phyloP scores from a whole-genome alignment of 2,797 vertebrate species.

The Holocentrus rufus region DNA sequence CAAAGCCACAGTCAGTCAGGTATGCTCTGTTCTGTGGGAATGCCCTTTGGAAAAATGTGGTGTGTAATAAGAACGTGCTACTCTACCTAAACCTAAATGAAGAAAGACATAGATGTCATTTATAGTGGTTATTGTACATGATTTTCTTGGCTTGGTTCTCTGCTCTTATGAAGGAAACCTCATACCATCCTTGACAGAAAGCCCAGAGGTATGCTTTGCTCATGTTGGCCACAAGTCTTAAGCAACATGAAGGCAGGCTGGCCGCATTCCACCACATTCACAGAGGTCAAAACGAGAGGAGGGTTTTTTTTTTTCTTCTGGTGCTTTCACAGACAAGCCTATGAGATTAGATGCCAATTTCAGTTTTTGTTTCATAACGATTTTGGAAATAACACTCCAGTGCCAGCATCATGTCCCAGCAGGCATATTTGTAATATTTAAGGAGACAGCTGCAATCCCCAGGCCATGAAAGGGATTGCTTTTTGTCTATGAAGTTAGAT shows the following conservation, averaged over 20 bases:
- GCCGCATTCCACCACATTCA: conserved; percentile 45
- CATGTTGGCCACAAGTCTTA: conserved; percentile 29
- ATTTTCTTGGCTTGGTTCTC: conserved; percentile 21
- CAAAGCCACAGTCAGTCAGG: conserved; percentile 36
- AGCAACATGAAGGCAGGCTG: conserved; percentile 35
- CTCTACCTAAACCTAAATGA: not conserved
- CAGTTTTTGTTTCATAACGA: conserved; percentile 15
- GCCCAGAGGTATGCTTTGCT: conserved; percentile 34
- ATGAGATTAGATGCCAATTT: conserved; percentile 1
- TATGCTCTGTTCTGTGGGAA: conserved; percentile 13
- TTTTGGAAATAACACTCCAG: conserved; percentile 20
- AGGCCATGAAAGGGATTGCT: conserved; percentile 18
- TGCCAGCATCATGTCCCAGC: conserved; percentile 53
- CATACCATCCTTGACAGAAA: conserved; percentile 23
- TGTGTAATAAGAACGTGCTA: not conserved
- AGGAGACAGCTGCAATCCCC: conserved; percentile 9
- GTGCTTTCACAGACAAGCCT: not conserved
- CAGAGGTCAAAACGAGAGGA: conserved; percentile 19
- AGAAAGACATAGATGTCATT: not conserved
- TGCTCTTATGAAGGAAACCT: conserved; percentile 21
- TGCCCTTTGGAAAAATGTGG: not conserved
- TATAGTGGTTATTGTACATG: conserved; percentile 6
- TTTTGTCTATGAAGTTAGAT: conserved; percentile 28
- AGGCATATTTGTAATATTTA: conserved; percentile 44
- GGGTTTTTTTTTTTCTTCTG: conserved; percentile 3